Evolutionary conservation across 2,113 vertebrate species (phyloP), one percentile per base, ranked within the genome.

Genomic region (Ibidorhyncha struthersii): DNA sequence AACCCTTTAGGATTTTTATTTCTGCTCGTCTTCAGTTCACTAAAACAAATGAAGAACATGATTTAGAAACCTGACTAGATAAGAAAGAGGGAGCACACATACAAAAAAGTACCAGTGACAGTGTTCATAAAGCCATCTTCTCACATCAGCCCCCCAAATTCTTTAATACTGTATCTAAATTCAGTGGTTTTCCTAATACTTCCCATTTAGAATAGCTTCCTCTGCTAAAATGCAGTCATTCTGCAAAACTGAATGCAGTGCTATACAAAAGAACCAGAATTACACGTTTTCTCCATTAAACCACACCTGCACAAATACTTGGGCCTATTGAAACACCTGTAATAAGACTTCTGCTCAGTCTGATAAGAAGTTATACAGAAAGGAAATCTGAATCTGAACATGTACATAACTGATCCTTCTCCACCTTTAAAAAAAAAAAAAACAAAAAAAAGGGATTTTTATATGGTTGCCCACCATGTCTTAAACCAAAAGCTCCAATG

Each of bases 181-280:
- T 41, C 49, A 69, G 53, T 41, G 32, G 12, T 73, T 90, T 90
- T 55, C n/a, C 40, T 73, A 87, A 32, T 38, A 72, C 16, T 50
- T 55, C 43, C 27, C 32, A n/a, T 59, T 69, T 77, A 72, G 27
- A 81, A 86, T 7, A 76, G 19, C 45, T 76, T 70, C 36, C 19
- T 86, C 62, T 30, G 72, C 49, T 90, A 18, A 90, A 89, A 83
- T 32, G 36, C 58, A 41, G 29, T 14, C 19, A 23, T 72, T 85
- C 61, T 71, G 40, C 63, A 67, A 81, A 84, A 0, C 0, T 14
- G 34, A 81, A 25, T 4, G 1, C 8, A 11, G 34, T 14, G 26
- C 62, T 30, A 43, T 17, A 32, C 41, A 63, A 63, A 67, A 89
- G 77, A 95, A 76, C 29, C 14, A 84, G 18, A 84, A 56, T 36